phyloP scores from a whole-genome alignment of 2,888 invertebrate genomes.

The Cheilosia impressa region DNA sequence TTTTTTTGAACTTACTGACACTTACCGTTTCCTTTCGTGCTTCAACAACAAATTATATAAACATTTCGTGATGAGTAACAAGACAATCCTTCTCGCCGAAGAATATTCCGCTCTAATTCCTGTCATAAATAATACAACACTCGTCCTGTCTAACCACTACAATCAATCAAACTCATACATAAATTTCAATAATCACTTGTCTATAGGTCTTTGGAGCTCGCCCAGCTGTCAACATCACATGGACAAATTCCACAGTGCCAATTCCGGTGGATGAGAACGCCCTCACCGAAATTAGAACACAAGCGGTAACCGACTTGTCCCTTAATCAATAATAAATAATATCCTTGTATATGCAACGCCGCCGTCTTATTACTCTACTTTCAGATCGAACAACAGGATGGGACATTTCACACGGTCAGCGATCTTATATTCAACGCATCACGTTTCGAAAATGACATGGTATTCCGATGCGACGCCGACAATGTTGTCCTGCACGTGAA shows the following conservation, averaged over 20 bases:
- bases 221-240: slow-evolving; percentile 92
- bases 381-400: slow-evolving; percentile 86
- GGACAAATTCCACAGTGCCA: slow-evolving; percentile 90
- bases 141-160: too few relatives aligned
- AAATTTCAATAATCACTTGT: neutral
- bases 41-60: too few relatives aligned
- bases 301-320: slow-evolving; percentile 83
- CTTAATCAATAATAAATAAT: slow-evolving; percentile 17
- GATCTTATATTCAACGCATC: slow-evolving; percentile 91
- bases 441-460: slow-evolving; percentile 91
- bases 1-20: too few relatives aligned
- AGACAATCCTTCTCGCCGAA: too few relatives aligned
- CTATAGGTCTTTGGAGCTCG: slow-evolving; percentile 89
- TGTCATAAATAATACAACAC: too few relatives aligned
- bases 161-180: neutral
- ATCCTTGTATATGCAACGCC: neutral
- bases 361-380: slow-evolving; percentile 72
- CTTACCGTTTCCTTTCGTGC: too few relatives aligned
- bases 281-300: slow-evolving; percentile 82
- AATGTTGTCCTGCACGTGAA: slow-evolving; percentile 91
- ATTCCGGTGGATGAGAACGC: slow-evolving; percentile 80
- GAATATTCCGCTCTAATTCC: too few relatives aligned
- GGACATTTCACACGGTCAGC: slow-evolving; percentile 92
- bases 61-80: too few relatives aligned
- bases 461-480: slow-evolving; percentile 91